phyloP scores from a whole-genome alignment of 2,797 vertebrate genomes.

The Notamacropus eugenii region DNA sequence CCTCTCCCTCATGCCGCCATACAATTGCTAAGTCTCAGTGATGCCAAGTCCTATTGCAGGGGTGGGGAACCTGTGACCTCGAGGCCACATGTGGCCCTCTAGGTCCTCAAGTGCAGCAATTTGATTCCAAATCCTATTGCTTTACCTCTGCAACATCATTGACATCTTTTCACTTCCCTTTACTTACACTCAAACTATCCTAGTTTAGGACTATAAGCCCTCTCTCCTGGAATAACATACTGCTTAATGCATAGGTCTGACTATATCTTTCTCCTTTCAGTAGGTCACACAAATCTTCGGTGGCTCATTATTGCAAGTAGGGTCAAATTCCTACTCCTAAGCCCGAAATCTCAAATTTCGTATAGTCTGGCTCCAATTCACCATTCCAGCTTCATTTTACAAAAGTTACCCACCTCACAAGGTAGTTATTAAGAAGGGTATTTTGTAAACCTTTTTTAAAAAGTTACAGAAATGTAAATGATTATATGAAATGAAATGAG shows the following conservation, averaged over 20 bases:
- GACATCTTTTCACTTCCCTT: background rate
- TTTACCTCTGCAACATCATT: background rate
- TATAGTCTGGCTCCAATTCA: background rate
- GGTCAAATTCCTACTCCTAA: background rate
- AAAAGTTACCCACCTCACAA: background rate
- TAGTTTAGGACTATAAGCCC: background rate
- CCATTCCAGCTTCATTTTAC: background rate
- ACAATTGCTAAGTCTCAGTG: background rate
- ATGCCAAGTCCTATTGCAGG: background rate
- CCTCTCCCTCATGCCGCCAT: background rate
- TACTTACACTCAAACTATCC: background rate
- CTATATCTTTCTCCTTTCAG: background rate
- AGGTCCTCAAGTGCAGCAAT: too few species aligned
- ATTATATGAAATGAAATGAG: background rate
- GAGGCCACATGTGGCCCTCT: too few species aligned
- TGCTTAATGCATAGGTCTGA: background rate
- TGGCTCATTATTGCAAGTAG: background rate
- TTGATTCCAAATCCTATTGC: background rate
- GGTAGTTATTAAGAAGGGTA: background rate
- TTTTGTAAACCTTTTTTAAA: background rate
- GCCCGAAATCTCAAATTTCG: background rate
- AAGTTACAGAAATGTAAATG: background rate
- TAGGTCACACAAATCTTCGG: background rate
- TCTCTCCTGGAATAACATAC: background rate
- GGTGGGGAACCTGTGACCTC: too few species aligned